Percentiles rank a stretch among this genome's conserved stretches.
Evolutionary conservation across 2,797 vertebrate species (phyloP).

Genomic region (Ctenochaetus hawaiiensis): DNA sequence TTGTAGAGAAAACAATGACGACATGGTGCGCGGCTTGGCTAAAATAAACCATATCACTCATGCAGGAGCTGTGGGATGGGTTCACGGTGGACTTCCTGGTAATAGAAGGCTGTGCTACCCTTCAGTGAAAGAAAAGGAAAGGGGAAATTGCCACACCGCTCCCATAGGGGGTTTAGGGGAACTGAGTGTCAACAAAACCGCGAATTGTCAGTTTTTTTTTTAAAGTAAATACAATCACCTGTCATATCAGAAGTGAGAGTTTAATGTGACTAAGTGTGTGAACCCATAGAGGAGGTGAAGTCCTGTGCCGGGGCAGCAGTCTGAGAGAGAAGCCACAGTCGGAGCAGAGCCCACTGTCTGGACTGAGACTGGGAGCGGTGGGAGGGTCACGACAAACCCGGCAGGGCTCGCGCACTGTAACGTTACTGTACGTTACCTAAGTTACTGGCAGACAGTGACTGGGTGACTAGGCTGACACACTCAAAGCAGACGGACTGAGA

Average conservation of each 20-base stretch:
- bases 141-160: constrained; percentile 47
- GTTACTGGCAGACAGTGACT: constrained; percentile 26
- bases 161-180: constrained; percentile 10
- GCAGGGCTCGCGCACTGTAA: constrained; percentile 27
- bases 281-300: not conserved
- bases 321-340: constrained; percentile 6
- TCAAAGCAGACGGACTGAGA: constrained; percentile 12
- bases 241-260: not conserved
- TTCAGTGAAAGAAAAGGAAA: constrained; percentile 58
- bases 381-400: constrained; percentile 63
- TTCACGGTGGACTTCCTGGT: constrained; percentile 81
- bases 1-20: constrained; percentile 23
- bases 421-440: not conserved
- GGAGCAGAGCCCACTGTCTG: constrained; percentile 12
- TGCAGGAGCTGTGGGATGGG: constrained; percentile 39
- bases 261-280: not conserved
- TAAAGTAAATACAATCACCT: not conserved
- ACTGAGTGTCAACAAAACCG: not conserved
- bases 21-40: not conserved
- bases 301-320: not conserved
- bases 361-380: constrained; percentile 61
- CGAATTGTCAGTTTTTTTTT: not conserved
- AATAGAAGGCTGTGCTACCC: constrained; percentile 34
- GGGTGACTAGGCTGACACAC: constrained; percentile 16
- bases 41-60: constrained; percentile 21